Base-by-base conservation (phyloP, 2,113 vertebrate genomes). In the Chloropsis hardwickii region DNA sequence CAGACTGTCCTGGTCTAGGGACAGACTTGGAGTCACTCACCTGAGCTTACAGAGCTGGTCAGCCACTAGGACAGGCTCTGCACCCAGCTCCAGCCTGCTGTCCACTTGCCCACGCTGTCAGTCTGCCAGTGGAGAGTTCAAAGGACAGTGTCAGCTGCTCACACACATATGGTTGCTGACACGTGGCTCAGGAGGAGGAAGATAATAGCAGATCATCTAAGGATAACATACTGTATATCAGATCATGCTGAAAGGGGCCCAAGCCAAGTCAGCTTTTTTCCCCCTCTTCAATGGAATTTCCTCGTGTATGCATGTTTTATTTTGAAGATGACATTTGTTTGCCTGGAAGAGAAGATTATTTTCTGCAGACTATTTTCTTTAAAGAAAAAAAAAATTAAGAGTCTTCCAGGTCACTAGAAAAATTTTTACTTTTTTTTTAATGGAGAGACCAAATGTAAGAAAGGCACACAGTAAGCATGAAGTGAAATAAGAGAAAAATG, bases 151-250 rank as follows among this genome's bases (percentile, higher is more conserved):
- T 53, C 62, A 87, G 56, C 40, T 4, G 67, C 86, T 92, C 19
- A 29, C 72, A 81, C 80, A 78, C 61, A 76, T 37, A 54, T 61
- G 60, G 66, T 24, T 89, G 39, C 86, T 95, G 90, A 74, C 72
- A 77, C 3, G 3, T 66, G 88, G 54, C 62, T 81, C 12, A 6
- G 77, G 54, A 93, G 70, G 58, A 80, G 31, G 66, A 92, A 53
- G 56, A 92, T 85, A 92, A 47, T 42, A 89, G 88, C 82, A 96
- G 91, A 87, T 80, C 56, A 95, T 91, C 88, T 92, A 74, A 95
- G 92, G 81, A 90, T 78, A 95, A 86, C 74, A 83, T 66, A 90
- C 53, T 69, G 35, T 61, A 57, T 45, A 69, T 81, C 65, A 90
- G 83, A 91, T 81, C 81, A 90, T 72, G 71, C 35, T 1, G 24